These are phyloP conservation scores for Apodemus sylvaticus DNA, from an alignment of 2,113 vertebrate genomes.

Conservation along the genomic window DNA sequence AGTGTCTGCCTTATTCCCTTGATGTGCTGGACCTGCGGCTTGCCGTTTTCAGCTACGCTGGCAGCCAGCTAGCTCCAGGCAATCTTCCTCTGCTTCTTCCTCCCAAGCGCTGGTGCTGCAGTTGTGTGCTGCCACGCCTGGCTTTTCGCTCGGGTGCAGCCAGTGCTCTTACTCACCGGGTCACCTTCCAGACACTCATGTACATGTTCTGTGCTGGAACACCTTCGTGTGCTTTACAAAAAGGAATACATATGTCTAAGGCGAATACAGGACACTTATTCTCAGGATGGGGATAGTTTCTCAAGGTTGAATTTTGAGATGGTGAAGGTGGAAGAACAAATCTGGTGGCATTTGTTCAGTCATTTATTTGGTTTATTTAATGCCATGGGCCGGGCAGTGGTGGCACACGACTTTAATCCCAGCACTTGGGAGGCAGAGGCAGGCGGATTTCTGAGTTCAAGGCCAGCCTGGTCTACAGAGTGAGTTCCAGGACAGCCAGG, in stretches of 20 bases:
- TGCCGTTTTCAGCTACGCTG: background rate
- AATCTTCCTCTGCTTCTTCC: background rate
- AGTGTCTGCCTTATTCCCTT: background rate
- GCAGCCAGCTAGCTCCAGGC: background rate
- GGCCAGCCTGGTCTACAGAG: no score
- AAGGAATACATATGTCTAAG: background rate
- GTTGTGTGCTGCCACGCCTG: background rate
- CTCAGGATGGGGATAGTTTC: constrained; percentile 5
- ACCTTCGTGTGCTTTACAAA: background rate
- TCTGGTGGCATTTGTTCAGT: constrained; percentile 72
- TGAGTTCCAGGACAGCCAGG: no score
- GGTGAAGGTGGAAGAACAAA: constrained; percentile 67
- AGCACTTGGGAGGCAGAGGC: no score
- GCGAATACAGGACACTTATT: background rate
- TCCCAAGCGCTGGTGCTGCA: background rate
- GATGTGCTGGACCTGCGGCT: no score
- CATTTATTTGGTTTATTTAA: constrained; percentile 72
- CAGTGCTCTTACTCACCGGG: background rate
- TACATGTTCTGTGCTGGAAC: constrained; percentile 1
- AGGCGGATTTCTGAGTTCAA: no score
- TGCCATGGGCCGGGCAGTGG: no score
- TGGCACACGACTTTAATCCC: no score
- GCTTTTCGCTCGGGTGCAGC: background rate
- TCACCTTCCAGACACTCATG: background rate
- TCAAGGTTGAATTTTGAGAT: constrained; percentile 47